phyloP scores from a whole-genome alignment of 1,140 invertebrate species.

The Drosophila pruinosa region DNA sequence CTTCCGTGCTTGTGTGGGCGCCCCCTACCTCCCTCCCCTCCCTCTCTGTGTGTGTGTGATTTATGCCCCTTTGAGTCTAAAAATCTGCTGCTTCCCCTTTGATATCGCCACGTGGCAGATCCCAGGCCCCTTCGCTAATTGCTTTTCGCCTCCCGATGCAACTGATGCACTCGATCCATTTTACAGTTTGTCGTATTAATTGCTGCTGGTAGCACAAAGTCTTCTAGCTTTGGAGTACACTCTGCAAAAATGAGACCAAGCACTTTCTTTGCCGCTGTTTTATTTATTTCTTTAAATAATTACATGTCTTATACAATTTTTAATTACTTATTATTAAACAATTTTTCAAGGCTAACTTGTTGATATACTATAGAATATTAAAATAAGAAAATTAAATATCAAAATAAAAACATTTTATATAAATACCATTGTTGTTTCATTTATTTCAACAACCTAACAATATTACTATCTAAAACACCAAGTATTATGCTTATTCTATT shows the following conservation, averaged over 20 bases:
- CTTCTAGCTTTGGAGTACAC: constrained; percentile 7
- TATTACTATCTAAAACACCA: too few species aligned
- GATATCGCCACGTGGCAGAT: constrained; percentile 59
- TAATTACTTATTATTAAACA: too few species aligned
- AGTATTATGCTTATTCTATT: too few species aligned
- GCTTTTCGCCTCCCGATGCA: constrained; percentile 38
- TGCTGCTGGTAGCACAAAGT: constrained; percentile 46
- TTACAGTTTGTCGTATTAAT: constrained; percentile 80
- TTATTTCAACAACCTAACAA: too few species aligned
- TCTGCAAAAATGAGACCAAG: not conserved
- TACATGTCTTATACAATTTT: too few species aligned
- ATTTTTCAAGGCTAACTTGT: too few species aligned
- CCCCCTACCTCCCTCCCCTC: not conserved
- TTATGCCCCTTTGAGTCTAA: constrained; percentile 68
- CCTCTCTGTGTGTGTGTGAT: constrained; percentile 61
- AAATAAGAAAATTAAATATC: too few species aligned
- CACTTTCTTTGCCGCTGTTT: not conserved
- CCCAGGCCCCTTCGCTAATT: constrained; percentile 55
- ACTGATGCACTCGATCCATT: constrained; percentile 19
- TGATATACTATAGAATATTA: too few species aligned
- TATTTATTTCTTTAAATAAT: too few species aligned
- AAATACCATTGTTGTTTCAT: too few species aligned
- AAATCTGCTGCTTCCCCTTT: constrained; percentile 50
- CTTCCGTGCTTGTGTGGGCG: not conserved
- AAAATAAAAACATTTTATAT: too few species aligned